Base-by-base conservation (phyloP, 64 coral and sea anemone genomes). In the Montipora capricornis region DNA sequence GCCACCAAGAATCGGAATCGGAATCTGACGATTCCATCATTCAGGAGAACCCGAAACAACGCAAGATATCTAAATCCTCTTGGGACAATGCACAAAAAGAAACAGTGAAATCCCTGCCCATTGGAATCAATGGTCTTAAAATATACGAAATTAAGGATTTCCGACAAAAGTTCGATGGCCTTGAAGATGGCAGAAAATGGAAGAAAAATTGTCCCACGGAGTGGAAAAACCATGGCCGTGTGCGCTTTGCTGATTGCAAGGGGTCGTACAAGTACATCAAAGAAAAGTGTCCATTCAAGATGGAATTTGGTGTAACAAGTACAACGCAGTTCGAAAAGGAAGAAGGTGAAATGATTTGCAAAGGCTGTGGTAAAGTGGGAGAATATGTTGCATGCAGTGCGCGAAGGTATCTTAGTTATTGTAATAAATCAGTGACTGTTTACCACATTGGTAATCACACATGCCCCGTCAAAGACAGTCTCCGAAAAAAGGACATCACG, bases 171-270 rank as follows among this genome's bases (percentile, higher is more conserved):
- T 24, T 24, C 24, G 24, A 24, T 24, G 24, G 24, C 24, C 24
- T 24, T 24, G 24, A 24, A 24, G 24, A 24, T 24, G 24, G 24
- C 24, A 24, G 24, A 24, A 24, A 24, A 24, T 24, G 24, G 24
- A 24, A 24, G 24, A 20, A 53, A 95, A 91, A 95, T 48, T 88
- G 94, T 61, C 94, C 89, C 73, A 79, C 94, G 14, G 53, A 57
- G 47, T 95, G 93, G 93, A 84, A 87, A 79, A 89, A 75, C 8
- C 80, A 95, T 50, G 60, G 16, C 19, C 69, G 80, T 16, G 49
- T 69, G n/a, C 47, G 94, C 47, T 95, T 87, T 90, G 81, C 94
- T 0, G 88, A 95, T 68, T 95, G 82, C 51, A 90, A 88, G 19
- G 89, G 88, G 2, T 95, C 89, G 14, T 69, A 87, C 26, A 20